Percentiles rank a stretch among this genome's conserved stretches.
phyloP scores from a whole-genome alignment of 2,113 vertebrate genomes.

The Lota lota region DNA sequence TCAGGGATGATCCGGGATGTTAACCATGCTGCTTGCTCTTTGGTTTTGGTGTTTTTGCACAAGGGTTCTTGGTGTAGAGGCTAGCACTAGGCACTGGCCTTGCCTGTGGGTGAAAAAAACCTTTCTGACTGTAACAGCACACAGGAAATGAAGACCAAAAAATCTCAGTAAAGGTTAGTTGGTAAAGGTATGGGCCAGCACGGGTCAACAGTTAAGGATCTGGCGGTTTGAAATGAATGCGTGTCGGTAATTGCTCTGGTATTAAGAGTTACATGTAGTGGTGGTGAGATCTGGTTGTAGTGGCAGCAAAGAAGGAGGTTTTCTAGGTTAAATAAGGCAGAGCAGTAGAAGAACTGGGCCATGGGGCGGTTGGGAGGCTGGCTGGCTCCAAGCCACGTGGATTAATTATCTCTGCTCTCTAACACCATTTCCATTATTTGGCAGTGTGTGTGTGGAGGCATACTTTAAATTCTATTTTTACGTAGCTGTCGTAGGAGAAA shows the following conservation, averaged over 20 bases:
- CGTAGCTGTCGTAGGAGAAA: no score
- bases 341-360: not conserved
- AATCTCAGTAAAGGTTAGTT: no score
- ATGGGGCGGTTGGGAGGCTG: not conserved
- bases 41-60: not conserved
- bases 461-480: not conserved
- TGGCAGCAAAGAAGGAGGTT: not conserved
- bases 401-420: not conserved
- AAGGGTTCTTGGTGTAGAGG: not conserved
- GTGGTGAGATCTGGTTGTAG: not conserved
- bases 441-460: not conserved
- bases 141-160: not conserved
- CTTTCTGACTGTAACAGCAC: not conserved
- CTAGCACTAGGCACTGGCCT: no score
- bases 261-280: no score
- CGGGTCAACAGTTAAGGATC: no score
- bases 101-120: no score
- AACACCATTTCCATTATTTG: not conserved
- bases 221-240: no score
- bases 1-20: not conserved
- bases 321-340: constrained; percentile 3
- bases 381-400: not conserved
- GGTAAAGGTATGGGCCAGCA: no score
- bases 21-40: not conserved
- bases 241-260: no score